These are phyloP conservation scores for Apotomis capreana DNA, from an alignment of 2,888 invertebrate species.

Conservation along the genomic window DNA sequence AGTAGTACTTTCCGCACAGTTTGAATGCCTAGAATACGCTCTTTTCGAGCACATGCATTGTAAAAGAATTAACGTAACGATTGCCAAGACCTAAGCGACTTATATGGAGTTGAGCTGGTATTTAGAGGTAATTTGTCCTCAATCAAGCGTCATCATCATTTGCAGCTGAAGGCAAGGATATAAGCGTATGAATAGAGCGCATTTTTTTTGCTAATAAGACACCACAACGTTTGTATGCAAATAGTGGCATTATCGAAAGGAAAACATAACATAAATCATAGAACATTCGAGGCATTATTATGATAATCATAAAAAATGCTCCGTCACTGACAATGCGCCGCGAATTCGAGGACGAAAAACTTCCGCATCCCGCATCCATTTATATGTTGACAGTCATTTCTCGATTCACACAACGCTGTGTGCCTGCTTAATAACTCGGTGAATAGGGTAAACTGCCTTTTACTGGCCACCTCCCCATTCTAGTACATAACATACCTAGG, in stretches of 20 bases:
- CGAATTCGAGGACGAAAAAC: conserved; percentile 26
- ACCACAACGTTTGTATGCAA: too few species aligned
- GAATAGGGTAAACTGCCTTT: neutral
- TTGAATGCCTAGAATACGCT: too few species aligned
- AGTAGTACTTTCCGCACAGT: too few species aligned
- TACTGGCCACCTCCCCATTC: too few species aligned
- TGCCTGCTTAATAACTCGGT: conserved; percentile 47
- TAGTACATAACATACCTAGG: too few species aligned
- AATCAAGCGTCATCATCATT: neutral
- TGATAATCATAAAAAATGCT: neutral
- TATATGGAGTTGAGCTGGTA: neutral
- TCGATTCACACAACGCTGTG: conserved; percentile 51
- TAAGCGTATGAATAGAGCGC: neutral
- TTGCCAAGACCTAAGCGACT: neutral
- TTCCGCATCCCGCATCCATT: conserved; percentile 46
- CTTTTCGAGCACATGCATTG: too few species aligned
- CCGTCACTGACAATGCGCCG: neutral
- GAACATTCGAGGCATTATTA: neutral
- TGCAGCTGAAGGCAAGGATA: neutral
- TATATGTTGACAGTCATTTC: conserved; percentile 48
- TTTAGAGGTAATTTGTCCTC: neutral
- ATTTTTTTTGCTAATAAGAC: too few species aligned
- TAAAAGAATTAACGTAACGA: neutral
- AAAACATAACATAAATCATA: neutral
- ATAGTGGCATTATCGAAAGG: neutral